Base-by-base conservation (phyloP, 2,113 vertebrate species). In the Nibea albiflora region DNA sequence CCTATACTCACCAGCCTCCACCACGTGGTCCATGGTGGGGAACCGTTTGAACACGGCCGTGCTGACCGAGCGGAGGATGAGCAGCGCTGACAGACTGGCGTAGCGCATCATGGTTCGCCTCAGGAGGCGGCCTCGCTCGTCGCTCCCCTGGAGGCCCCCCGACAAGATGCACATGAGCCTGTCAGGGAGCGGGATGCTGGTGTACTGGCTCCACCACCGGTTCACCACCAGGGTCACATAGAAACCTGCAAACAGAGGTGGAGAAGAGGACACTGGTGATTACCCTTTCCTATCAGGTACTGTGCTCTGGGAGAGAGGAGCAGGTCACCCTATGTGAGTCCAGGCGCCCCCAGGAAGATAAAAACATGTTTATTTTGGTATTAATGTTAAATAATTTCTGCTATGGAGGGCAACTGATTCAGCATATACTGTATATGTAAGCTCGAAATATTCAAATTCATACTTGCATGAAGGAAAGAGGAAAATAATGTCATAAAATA, bases 171-270 rank as follows among this genome's bases (percentile, higher is more conserved):
- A 96, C 97, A 98, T 98, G 54, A 98, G 95, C 39, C 95, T 66
- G 75, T 98, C 97, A 0, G 97, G 97, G 4, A 97, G 88, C 0
- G 97, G 97, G 90, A 98, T 97, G 76, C 93, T 95, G 2, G 94
- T 96, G 93, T 98, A 99, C 93, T 99, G 97, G 77, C 76, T 96
- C 97, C 97, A 99, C 97, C 97, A 99, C 6, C 97, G 96, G 90
- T 97, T 96, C 91, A 99, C 96, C 82, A 98, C 96, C 88, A 99
- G 90, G 1, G 96, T 98, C 85, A 99, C 97, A 7, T 99, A 98
- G 92, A 99, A 99, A 65, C 97, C 97, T 98, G 92, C 5, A 20
- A 20, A 58, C 50, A 69, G 50, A 28, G 39, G 63, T 4, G 47
- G 57, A 47, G 62, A 49, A 4, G 26, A 69, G 47, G 47, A 61